Evolutionary conservation across 2,113 vertebrate species (phyloP), one percentile per base, ranked within the genome.

Genomic region (Pyxicephalus adspersus): DNA sequence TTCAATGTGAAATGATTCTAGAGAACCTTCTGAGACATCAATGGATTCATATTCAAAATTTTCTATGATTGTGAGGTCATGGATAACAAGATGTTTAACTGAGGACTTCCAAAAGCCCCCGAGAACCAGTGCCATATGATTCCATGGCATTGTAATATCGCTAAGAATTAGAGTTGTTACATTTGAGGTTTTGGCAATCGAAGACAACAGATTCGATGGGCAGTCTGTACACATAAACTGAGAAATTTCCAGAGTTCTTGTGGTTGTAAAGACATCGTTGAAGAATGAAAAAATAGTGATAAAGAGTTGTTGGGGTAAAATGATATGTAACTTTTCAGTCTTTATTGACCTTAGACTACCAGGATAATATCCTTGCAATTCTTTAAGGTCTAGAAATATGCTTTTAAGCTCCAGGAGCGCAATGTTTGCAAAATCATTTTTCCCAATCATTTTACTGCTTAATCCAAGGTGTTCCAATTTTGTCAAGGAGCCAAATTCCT

Each of bases 401-500:
- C 77, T 89, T 0, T n/a, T 74, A 9, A 97, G 87, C 8, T 89
- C 85, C 54, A 92, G 72, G 45, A 68, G 73, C 67, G 73, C 58
- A 28, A 96, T 87, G 17, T 84, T 89, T 7, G 68, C 66, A 50
- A 97, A 89, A 52, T 94, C 91, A 17, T 87, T 83, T 15, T 61
- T 85, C 31, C 71, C 84, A 76, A 97, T 87, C n/a, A 61, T 77
- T 0, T 17, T 86, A 17, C 90, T 90, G 83, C 91, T 94, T 78
- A 98, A 25, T 20, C 91, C 91, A 70, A 97, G 87, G 78, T 89
- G 91, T 71, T 92, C 70, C 82, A 98, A 85, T 38, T 25, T 85
- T 50, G 80, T 74, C 83, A 96, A 84, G 9, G 77, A 85, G 3
- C 85, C 77, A 38, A 96, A 96, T 73, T 94, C 92, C 5, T 80